These are phyloP conservation scores for Nasonia longicornis DNA, from an alignment of 1,140 invertebrate species.

Conservation along the genomic window DNA sequence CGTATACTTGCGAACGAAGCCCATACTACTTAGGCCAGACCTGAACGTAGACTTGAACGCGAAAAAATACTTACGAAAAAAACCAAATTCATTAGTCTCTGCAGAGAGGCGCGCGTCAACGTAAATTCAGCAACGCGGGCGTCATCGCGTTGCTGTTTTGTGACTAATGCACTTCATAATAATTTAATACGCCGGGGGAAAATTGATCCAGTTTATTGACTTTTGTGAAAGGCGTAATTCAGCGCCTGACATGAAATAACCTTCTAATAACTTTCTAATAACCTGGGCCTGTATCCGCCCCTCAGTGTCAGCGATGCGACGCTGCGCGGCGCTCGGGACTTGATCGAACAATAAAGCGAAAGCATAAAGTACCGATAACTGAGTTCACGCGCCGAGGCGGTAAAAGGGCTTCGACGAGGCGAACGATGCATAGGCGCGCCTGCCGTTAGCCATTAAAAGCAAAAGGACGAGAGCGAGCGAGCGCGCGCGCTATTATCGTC, in stretches of 20 bases:
- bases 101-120: neutral
- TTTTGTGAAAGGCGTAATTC: conserved; percentile 44
- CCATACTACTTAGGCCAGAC: conserved; percentile 41
- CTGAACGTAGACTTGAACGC: too few species aligned
- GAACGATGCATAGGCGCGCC: conserved; percentile 35
- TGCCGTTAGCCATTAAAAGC: conserved; percentile 41
- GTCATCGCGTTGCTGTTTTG: conserved; percentile 38
- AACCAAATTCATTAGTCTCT: too few species aligned
- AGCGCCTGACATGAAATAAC: conserved; percentile 40
- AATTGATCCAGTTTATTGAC: conserved; percentile 46
- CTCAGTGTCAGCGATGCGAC: conserved; percentile 26
- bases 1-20: conserved; percentile 51
- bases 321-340: conserved; percentile 25
- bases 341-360: conserved; percentile 47
- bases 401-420: conserved; percentile 40
- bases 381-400: conserved; percentile 36
- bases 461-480: conserved; percentile 19
- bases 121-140: conserved; percentile 46
- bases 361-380: conserved; percentile 44
- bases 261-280: conserved; percentile 47
- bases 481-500: conserved; percentile 21
- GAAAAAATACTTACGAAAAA: too few species aligned
- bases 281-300: conserved; percentile 8
- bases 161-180: conserved; percentile 33
- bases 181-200: conserved; percentile 39